Base-by-base conservation (phyloP, 2,888 invertebrate species). In the Conchocele bisecta region DNA sequence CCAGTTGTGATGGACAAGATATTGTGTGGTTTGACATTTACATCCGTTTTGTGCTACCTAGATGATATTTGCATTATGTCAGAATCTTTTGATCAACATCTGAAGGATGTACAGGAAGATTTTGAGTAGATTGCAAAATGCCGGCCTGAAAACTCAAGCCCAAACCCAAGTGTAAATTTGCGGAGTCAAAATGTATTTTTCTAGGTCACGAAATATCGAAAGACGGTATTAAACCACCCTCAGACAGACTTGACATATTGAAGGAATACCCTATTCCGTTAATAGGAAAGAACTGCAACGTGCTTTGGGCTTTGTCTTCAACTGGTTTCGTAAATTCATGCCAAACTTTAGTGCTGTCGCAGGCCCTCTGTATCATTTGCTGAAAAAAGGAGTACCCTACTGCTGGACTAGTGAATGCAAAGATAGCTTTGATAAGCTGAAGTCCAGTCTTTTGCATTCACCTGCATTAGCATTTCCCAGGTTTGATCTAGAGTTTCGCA, bases 251-350 rank as follows among this genome's bases (percentile, higher is more conserved):
- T n/a, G 57, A 71, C 3, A 24, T 58, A n/a, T 56, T 79, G 13
- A 39, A 22, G 20, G 20, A 75, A 3, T 75, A 69, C 46, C 58
- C 58, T 13, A 33, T 35, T 15, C 73, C 77, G 7, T 64, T 9
- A 65, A 60, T 31, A 31, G 33, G n/a, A 75, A 73, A n/a, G 73
- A 74, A 56, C 31, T 75, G 15, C 39, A 76, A 39, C 29, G 71
- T 39, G 46, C 60, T 29, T n/a, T 76, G 13, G 46, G 46, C 24
- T 46, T 46, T 48, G 53, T 41, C 9, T 46, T 46, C 46, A 46
- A 46, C 15, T 81, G 78, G 81, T 78, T 80, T 26, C 37, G 75
- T 15, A 75, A 75, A 33, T 80, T 57, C 29, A 76, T 80, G 17
- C 65, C 61, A 11, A 66, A 63, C 41, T 75, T 51, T 46, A 63